A percentile compares a stretch with the other conserved stretches of the same genome.
phyloP scores from a whole-genome alignment of 2,797 vertebrate species.

The Oophaga sylvatica region DNA sequence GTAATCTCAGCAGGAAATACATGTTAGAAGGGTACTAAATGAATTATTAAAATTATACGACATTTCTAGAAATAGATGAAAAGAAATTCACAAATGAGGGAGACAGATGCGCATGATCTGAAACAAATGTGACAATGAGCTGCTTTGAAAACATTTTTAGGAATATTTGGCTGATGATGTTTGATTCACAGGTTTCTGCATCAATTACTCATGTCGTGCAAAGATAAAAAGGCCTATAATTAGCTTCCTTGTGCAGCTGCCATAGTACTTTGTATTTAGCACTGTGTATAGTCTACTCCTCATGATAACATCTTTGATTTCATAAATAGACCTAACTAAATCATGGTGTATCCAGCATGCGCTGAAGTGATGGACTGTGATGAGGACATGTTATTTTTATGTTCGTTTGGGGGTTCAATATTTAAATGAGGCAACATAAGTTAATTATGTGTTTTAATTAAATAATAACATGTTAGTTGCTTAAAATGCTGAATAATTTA shows the following conservation, averaged over 20 bases:
- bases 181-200: slow-evolving; percentile 68
- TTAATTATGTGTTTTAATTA: not conserved
- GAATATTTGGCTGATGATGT: slow-evolving; percentile 63
- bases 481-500: not conserved
- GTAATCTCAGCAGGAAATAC: slow-evolving; percentile 64
- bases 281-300: slow-evolving; percentile 59
- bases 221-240: slow-evolving; percentile 71
- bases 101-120: slow-evolving; percentile 62
- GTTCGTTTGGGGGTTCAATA: not conserved
- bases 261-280: slow-evolving; percentile 64
- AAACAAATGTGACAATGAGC: slow-evolving; percentile 69
- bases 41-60: slow-evolving; percentile 70
- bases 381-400: not conserved
- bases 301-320: slow-evolving; percentile 68
- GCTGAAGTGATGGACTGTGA: not conserved
- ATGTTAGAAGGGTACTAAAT: slow-evolving; percentile 65
- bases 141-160: slow-evolving; percentile 66
- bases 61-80: slow-evolving; percentile 64
- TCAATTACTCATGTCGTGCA: slow-evolving; percentile 68
- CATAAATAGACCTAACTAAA: slow-evolving; percentile 59
- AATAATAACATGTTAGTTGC: not conserved
- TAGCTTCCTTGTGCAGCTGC: slow-evolving; percentile 69
- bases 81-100: slow-evolving; percentile 62
- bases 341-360: not conserved
- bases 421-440: not conserved